These are phyloP conservation scores for Boloria selene DNA, from an alignment of 2,888 invertebrate genomes.

Conservation along the genomic window DNA sequence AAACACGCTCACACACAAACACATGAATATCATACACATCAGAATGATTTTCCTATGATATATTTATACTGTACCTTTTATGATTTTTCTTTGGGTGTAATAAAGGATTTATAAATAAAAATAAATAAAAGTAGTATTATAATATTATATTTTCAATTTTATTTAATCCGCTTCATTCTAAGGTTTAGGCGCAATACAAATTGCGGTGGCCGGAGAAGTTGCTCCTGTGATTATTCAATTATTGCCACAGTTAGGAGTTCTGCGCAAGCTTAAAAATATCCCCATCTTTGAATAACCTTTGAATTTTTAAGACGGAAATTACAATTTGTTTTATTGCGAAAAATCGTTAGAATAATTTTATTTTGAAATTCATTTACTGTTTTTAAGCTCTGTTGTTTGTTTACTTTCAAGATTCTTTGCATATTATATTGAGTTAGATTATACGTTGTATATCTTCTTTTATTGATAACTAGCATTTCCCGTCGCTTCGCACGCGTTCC, in stretches of 20 bases:
- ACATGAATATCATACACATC: too few species aligned
- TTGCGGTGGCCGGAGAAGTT: conserved; percentile 49
- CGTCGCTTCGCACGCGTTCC: too few species aligned
- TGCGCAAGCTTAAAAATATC: conserved; percentile 40
- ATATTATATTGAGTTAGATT: too few species aligned
- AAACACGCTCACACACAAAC: too few species aligned
- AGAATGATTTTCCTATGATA: too few species aligned
- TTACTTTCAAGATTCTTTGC: background rate
- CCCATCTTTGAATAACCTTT: conserved; percentile 38
- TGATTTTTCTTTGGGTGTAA: too few species aligned
- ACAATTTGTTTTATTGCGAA: conserved; percentile 38
- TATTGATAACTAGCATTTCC: too few species aligned
- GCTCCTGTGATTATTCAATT: conserved; percentile 56
- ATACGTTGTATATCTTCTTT: too few species aligned
- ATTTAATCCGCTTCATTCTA: conserved; percentile 26
- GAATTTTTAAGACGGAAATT: conserved; percentile 35
- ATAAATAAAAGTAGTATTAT: too few species aligned
- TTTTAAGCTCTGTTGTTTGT: conserved; percentile 16
- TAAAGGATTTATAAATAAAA: too few species aligned
- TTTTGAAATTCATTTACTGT: conserved; percentile 32
- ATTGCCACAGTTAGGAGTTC: conserved; percentile 46
- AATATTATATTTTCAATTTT: conserved; percentile 37
- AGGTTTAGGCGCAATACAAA: conserved; percentile 40
- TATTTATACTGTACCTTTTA: too few species aligned
- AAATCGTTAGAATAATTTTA: conserved; percentile 32